These are phyloP conservation scores for Archaeoteleia sp. DNA, from an alignment of 2,888 invertebrate species.

Conservation along the genomic window DNA sequence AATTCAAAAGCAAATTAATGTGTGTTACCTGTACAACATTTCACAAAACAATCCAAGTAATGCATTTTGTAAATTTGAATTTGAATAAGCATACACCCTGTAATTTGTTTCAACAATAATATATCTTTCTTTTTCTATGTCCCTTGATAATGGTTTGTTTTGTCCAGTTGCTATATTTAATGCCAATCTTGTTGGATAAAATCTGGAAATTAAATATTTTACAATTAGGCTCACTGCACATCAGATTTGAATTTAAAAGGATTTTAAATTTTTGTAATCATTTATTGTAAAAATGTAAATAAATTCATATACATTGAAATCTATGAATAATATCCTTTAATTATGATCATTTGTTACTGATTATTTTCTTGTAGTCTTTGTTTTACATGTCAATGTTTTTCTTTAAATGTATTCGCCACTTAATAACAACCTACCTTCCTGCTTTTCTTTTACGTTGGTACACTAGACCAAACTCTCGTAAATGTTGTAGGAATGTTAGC, in stretches of 20 bases:
- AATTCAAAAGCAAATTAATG: background rate
- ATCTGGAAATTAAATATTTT: conserved; percentile 76
- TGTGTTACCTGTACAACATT: conserved; percentile 84
- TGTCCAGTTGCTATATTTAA: conserved; percentile 86
- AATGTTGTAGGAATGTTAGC: conserved; percentile 93
- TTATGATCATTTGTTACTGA: background rate
- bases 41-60: conserved; percentile 95
- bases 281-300: no score
- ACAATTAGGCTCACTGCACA: no score
- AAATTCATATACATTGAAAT: no score
- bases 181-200: conserved; percentile 95
- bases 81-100: conserved; percentile 96
- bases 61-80: conserved; percentile 93
- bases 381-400: no score
- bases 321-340: no score
- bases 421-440: conserved; percentile 81
- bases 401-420: no score
- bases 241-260: no score
- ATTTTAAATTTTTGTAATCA: no score
- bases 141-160: conserved; percentile 72
- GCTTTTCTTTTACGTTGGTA: conserved; percentile 86
- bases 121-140: conserved; percentile 80
- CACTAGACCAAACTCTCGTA: conserved; percentile 97
- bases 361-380: no score
- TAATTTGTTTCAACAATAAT: conserved; percentile 98